Evolutionary conservation across 2,888 invertebrate species (phyloP), one percentile per base, ranked within the genome.

Genomic region (Lepetodrilus schrolli): DNA sequence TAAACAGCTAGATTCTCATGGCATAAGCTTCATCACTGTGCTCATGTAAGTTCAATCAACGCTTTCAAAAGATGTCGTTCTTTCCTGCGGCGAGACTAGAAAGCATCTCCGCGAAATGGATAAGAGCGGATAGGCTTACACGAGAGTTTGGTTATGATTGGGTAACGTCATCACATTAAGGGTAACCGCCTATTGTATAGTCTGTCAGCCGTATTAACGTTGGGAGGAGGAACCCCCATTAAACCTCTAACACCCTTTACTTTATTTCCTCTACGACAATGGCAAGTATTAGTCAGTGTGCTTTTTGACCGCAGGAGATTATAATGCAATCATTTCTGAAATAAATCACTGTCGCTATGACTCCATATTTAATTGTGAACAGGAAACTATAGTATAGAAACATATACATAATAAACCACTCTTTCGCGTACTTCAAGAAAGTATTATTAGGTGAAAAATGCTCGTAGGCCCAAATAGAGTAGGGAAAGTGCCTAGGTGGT

Each of bases 21-120:
- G 76, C 76, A 76, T 76, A 76, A 72, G 76, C 72, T 76, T 74
- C 70, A 51, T 49, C 47, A 48, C 65, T 51, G 49, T 70, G 43
- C 50, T 66, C 72, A 37, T 58, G 69, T 48, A 72, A 21, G 65
- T 69, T 66, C 72, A 34, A 48, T 65, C 70, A 72, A 8, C n/a
- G 17, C n/a, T 20, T 21, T 72, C 48, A 69, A 49, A 58, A 30
- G 58, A 23, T 13, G 10, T 26, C 21, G 26, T 1, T 48, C 37
- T 65, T 51, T 17, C 75, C 69, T 36, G 70, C n/a, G 37, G 75
- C 3, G 8, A 17, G 5, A 4, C 36, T 37, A 72, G 68, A 75
- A 72, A 37, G 51, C 10, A 20, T 20, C 13, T 17, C 10, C 30
- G 47, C 8, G 68, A 68, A 47, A 26, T 23, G 10, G 43, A 43